These are phyloP conservation scores for Hyaena hyaena DNA, from an alignment of 2,113 vertebrate genomes.

Conservation along the genomic window DNA sequence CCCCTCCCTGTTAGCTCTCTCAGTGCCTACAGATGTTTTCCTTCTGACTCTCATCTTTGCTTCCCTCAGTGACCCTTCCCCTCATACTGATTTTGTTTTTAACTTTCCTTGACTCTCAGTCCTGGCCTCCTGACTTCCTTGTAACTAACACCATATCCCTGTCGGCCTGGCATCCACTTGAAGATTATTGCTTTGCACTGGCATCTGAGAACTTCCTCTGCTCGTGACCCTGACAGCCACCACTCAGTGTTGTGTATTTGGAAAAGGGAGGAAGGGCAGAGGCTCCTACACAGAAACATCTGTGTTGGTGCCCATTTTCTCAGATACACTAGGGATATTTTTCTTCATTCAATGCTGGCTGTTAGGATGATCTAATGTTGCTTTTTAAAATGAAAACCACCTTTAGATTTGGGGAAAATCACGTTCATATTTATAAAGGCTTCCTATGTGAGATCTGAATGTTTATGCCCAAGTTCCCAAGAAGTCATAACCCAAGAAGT, in stretches of 20 bases:
- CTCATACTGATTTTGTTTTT: slow-evolving; percentile 79
- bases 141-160: slow-evolving; percentile 74
- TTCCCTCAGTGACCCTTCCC: slow-evolving; percentile 70
- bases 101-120: slow-evolving; percentile 72
- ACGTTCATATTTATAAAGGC: slow-evolving; percentile 57
- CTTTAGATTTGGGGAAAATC: slow-evolving; percentile 46
- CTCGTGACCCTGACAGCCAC: slow-evolving; percentile 63
- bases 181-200: slow-evolving; percentile 73
- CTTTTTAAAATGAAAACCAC: slow-evolving; percentile 69
- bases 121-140: slow-evolving; percentile 66
- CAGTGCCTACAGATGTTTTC: slow-evolving; percentile 74
- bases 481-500: slow-evolving; percentile 24
- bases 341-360: slow-evolving; percentile 30
- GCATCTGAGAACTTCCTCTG: slow-evolving; percentile 72
- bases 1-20: background rate
- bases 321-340: slow-evolving; percentile 59
- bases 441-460: slow-evolving; percentile 51
- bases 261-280: slow-evolving; percentile 50
- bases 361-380: slow-evolving; percentile 50
- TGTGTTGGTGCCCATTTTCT: slow-evolving; percentile 58
- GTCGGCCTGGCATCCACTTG: slow-evolving; percentile 67
- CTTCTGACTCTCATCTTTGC: slow-evolving; percentile 70
- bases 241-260: slow-evolving; percentile 52
- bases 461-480: slow-evolving; percentile 39
- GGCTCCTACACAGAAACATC: slow-evolving; percentile 58